Evolutionary conservation across 1,140 invertebrate species (phyloP).

Genomic region (Aphidius gifuensis): DNA sequence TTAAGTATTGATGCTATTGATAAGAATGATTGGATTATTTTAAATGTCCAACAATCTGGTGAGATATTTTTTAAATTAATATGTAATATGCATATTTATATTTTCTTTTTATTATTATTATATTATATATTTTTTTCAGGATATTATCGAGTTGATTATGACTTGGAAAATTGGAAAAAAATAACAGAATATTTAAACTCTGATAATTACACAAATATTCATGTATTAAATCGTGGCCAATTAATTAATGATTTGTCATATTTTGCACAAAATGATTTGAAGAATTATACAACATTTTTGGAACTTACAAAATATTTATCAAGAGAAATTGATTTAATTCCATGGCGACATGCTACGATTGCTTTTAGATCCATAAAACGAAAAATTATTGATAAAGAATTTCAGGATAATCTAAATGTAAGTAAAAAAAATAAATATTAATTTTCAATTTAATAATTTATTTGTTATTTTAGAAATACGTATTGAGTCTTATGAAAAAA

Average conservation of each 20-base stretch:
- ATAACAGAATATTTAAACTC: slow-evolving; percentile 63
- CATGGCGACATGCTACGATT: slow-evolving; percentile 18
- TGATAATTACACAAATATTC: slow-evolving; percentile 54
- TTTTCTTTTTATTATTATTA: slow-evolving; percentile 11
- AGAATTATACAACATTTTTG: slow-evolving; percentile 56
- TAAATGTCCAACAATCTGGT: slow-evolving; percentile 57
- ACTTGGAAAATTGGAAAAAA: slow-evolving; percentile 71
- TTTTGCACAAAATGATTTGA: slow-evolving; percentile 58
- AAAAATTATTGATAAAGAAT: slow-evolving; percentile 6
- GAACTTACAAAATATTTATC: slow-evolving; percentile 60
- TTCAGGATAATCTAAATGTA: slow-evolving; percentile 17
- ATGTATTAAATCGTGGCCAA: slow-evolving; percentile 67
- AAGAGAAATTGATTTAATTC: slow-evolving; percentile 61
- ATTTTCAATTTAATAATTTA: slow-evolving; percentile 5
- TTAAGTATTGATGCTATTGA: slow-evolving; percentile 43
- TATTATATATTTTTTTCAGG: slow-evolving; percentile 47
- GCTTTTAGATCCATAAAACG: slow-evolving; percentile 11
- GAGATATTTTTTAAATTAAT: slow-evolving; percentile 14
- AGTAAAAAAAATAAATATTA: slow-evolving; percentile 3
- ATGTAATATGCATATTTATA: slow-evolving; percentile 28
- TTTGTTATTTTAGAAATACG: slow-evolving; percentile 28
- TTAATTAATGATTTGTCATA: slow-evolving; percentile 73
- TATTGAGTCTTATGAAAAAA: slow-evolving; percentile 29
- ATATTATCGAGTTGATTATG: slow-evolving; percentile 80
- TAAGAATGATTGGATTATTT: slow-evolving; percentile 54